Evolutionary conservation across 2,888 invertebrate genomes (phyloP).

Genomic region (Melipona bicolor): DNA sequence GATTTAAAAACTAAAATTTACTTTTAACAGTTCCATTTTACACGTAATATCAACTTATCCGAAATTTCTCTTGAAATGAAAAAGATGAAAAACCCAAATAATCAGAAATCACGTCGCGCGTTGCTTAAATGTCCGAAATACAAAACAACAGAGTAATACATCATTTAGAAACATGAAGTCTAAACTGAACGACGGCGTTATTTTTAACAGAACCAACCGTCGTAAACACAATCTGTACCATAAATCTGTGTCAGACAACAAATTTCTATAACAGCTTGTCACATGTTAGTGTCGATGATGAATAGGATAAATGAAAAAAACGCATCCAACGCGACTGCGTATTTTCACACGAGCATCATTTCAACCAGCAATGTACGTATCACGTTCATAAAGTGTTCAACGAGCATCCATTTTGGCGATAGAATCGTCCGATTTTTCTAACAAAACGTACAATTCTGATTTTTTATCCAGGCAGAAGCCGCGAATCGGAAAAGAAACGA

Average conservation of each 20-base stretch:
- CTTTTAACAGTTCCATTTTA: too few species aligned
- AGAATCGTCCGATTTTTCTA: background rate
- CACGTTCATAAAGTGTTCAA: background rate
- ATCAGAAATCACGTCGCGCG: too few species aligned
- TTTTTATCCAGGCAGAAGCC: too few species aligned
- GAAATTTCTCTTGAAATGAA: too few species aligned
- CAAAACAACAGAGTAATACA: background rate
- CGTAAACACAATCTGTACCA: background rate
- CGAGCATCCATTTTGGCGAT: background rate
- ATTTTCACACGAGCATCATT: conserved; percentile 14
- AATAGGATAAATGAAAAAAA: conserved; percentile 29
- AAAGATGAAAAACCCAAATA: too few species aligned
- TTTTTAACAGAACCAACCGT: background rate
- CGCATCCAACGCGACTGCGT: background rate
- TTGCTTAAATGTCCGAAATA: background rate
- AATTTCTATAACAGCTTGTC: background rate
- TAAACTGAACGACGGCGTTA: background rate
- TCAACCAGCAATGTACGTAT: background rate
- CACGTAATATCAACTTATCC: too few species aligned
- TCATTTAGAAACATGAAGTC: background rate
- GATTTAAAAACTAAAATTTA: too few species aligned
- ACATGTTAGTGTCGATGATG: background rate
- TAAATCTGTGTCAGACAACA: background rate
- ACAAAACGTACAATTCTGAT: background rate
- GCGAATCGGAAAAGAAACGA: too few species aligned